Percentiles rank a stretch among this genome's conserved stretches.
phyloP scores from a whole-genome alignment of 2,113 vertebrate genomes.

The Cariama cristata region DNA sequence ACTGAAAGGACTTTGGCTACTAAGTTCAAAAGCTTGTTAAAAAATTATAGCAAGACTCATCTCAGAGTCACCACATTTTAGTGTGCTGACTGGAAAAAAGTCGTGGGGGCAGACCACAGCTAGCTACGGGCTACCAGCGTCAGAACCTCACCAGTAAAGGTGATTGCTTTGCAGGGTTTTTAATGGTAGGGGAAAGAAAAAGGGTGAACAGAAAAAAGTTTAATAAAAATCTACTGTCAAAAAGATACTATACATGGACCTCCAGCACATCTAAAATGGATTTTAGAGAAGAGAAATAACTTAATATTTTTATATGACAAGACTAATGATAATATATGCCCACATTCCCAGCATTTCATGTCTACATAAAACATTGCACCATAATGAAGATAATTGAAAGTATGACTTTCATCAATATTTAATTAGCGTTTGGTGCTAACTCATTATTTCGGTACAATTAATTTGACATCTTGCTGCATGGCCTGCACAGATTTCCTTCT shows the following conservation, averaged over 20 bases:
- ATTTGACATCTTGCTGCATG: constrained; percentile 75
- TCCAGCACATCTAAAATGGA: not conserved
- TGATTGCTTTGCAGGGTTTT: not conserved
- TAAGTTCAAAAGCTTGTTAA: not conserved
- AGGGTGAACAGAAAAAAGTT: not conserved
- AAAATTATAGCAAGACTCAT: not conserved
- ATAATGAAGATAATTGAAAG: constrained; percentile 82
- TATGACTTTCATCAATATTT: constrained; percentile 84
- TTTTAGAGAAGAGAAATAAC: constrained; percentile 40
- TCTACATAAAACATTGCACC: constrained; percentile 70
- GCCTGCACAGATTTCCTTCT: constrained; percentile 71
- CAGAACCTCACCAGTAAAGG: not conserved
- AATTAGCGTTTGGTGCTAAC: constrained; percentile 82
- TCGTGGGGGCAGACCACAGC: accelerated
- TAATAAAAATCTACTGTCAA: not conserved
- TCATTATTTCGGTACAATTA: constrained; percentile 81
- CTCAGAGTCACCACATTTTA: not conserved
- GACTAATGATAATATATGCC: constrained; percentile 59
- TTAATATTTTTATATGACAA: not conserved
- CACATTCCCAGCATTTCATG: constrained; percentile 56
- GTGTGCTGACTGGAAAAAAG: not conserved
- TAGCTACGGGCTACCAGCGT: not conserved
- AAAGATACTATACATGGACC: not conserved
- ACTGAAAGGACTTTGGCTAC: not conserved
- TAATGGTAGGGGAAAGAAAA: not conserved